Evolutionary conservation across 2,797 vertebrate species (phyloP).

Genomic region (Liasis olivaceus): DNA sequence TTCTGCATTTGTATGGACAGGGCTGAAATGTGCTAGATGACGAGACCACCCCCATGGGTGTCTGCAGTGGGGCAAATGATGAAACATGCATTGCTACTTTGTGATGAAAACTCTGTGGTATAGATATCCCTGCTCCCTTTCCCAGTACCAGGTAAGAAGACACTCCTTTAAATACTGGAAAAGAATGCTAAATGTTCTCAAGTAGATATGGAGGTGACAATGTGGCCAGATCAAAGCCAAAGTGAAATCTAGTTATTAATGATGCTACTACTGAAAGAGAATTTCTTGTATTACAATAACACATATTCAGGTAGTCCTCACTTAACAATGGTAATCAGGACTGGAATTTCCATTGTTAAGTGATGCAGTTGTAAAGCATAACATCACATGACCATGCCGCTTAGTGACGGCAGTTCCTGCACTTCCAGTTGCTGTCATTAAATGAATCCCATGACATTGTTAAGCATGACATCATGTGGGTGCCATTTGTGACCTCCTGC

Average conservation of each 20-base stretch:
- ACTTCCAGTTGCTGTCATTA: background rate
- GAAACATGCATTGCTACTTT: background rate
- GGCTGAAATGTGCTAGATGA: background rate
- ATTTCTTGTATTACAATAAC: background rate
- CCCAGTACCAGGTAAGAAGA: too few relatives aligned
- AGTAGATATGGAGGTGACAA: background rate
- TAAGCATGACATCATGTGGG: background rate
- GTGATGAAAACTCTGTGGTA: too few relatives aligned
- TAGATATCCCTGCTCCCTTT: too few relatives aligned
- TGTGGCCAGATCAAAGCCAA: background rate
- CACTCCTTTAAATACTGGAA: background rate
- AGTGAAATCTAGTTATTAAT: background rate
- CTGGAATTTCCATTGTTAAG: background rate
- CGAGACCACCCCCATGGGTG: background rate
- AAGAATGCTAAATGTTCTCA: background rate
- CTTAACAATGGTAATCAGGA: background rate
- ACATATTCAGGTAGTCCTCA: background rate
- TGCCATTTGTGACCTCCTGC: background rate
- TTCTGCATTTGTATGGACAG: background rate
- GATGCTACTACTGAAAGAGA: background rate
- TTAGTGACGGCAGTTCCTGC: background rate
- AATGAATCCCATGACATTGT: background rate
- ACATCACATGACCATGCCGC: background rate
- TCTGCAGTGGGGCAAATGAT: background rate
- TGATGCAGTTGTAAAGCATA: background rate